Base-by-base conservation (phyloP, 2,797 vertebrate species). In the Hephaestus fuliginosus region DNA sequence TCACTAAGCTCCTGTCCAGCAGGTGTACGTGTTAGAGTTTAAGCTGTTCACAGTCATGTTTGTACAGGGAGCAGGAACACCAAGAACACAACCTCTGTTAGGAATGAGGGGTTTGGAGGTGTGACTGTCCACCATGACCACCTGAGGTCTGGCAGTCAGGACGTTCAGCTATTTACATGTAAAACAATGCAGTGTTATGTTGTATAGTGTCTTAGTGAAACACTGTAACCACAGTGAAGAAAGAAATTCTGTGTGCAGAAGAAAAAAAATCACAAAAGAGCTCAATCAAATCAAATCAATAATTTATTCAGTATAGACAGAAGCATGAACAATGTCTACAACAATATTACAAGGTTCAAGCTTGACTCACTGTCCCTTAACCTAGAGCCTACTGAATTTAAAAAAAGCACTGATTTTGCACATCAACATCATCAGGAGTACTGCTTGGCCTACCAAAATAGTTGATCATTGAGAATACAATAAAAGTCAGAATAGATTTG, bases 271-370 rank as follows among this genome's bases (percentile, higher is more conserved):
- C 41, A 60, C 46, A 57, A 70, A n/a, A 13, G 0, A 44, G 57
- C 57, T 79, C 2, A 74, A 68, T 63, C 48, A 70, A 86, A 68
- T 63, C 48, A 70, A 86, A 84, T 70, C 22, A 53, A 79, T 72
- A 18, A 57, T 92, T 92, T 92, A 92, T 90, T 91, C 39, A 68
- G 56, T 63, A 66, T 8, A 52, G 61, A 74, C 57, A 74, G 33
- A 65, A 86, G 18, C 52, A 67, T 85, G 48, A 33, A 62, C 74
- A 58, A 52, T 53, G 48, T 66, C 43, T 15, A 82, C 61, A 82
- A 56, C 39, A 55, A 64, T 63, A 63, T 20, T 2, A 72, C 57
- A 70, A 30, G 33, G 10, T 62, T 77, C 63, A 57, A 56, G 44
- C 30, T 61, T 0, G 11, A 52, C 22, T 70, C 14, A 20, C 33